A percentile compares a stretch with the other conserved stretches of the same genome.
phyloP scores from a whole-genome alignment of 2,888 invertebrate species.

The Rhagium mordax region DNA sequence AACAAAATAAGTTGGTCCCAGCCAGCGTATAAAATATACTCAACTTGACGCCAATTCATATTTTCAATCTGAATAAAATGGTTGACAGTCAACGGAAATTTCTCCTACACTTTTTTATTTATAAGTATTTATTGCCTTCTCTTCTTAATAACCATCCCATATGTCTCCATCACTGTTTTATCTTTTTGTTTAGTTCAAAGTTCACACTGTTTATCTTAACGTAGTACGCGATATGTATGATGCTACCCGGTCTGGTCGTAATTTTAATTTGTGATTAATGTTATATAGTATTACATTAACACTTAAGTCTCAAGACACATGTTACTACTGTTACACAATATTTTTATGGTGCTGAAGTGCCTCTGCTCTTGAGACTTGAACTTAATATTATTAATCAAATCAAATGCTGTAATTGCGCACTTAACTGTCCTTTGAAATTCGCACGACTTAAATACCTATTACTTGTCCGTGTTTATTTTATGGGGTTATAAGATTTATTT shows the following conservation, averaged over 20 bases:
- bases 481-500: too few species aligned
- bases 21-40: too few species aligned
- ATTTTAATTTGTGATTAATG: slow-evolving; percentile 26
- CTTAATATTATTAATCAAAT: slow-evolving; percentile 10
- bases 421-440: too few species aligned
- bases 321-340: slow-evolving; percentile 20
- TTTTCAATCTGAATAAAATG: too few species aligned
- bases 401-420: not conserved
- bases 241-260: slow-evolving; percentile 9
- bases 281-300: slow-evolving; percentile 25
- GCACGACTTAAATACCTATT: too few species aligned
- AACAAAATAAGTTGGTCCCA: too few species aligned
- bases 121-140: not conserved
- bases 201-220: not conserved
- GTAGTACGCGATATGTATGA: slow-evolving; percentile 8
- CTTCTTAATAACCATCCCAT: not conserved
- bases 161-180: slow-evolving; percentile 1
- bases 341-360: slow-evolving; percentile 12
- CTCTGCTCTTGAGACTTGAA: slow-evolving; percentile 14
- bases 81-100: not conserved
- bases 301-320: slow-evolving; percentile 11
- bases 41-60: too few species aligned
- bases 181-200: slow-evolving; percentile 3
- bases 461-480: too few species aligned
- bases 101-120: not conserved